Base-by-base conservation (phyloP, 2,888 invertebrate species). In the Lacanobia oleracea region DNA sequence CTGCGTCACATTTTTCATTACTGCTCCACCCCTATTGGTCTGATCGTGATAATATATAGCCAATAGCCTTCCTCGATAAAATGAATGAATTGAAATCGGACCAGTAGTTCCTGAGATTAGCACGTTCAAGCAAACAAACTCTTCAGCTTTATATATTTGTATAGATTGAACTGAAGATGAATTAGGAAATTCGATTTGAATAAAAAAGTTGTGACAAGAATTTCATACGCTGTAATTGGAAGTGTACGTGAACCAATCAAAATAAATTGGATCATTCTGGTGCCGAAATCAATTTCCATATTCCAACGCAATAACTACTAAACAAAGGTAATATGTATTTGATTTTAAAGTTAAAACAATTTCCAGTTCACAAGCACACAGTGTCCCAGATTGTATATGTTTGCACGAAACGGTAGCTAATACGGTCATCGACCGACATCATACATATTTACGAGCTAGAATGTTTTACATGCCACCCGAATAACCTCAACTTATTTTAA, bases 401-500 rank as follows among this genome's bases (percentile, higher is more conserved):
- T 93, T 92, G 90, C 91, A 92, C 90, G 88, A 91, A 93, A 91
- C 90, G 85, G 89, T 91, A 89, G 88, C 86, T 87, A 89, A 88
- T 83, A 84, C 89, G 88, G 88, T 83, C 88, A 87, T 83, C 79
- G 90, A 87, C 88, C 90, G 88, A 88, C 88, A 87, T 86, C 83
- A 75, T 77, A 70, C 73, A 70, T 81, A 75, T 84, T 86, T 79
- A 76, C 72, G 77, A 79, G 60, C 69, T 68, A 72, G 73, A 80
- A 67, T 72, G 59, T 81, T 74, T 77, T 70, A 67, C 77, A 83
- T 73, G 73, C 68, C 67, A 75, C 57, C 63, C 54, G 27, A 56
- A 72, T 66, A 54, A 68, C 66, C 56, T 60, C 37, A 68, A 56
- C 70, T 70, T 53, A 53, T 65, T 65, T 53, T 27, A 54, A 51